Percentiles rank a stretch among this genome's conserved stretches.
Evolutionary conservation across 1,140 invertebrate genomes (phyloP).

Genomic region (Dinothrombium tinctorium): DNA sequence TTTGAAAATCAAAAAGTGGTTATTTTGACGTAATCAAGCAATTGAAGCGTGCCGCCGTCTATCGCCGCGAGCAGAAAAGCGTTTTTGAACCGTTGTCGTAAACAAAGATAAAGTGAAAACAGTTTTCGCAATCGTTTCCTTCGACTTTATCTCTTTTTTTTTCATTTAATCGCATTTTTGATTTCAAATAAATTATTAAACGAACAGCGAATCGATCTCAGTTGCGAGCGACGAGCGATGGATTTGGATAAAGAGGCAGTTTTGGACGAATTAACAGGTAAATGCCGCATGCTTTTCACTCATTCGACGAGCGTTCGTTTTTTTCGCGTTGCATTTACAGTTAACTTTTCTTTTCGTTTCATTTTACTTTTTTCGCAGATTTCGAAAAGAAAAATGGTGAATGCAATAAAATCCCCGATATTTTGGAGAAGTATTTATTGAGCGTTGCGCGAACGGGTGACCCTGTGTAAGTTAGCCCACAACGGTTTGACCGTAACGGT

Average conservation of each 20-base stretch:
- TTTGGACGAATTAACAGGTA: conserved; percentile 1
- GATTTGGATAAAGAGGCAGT: conserved; percentile 1
- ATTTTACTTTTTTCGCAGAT: conserved; percentile 22
- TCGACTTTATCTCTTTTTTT: no score
- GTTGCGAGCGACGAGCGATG: no score
- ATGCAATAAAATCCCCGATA: conserved; percentile 38
- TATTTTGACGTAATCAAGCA: no score
- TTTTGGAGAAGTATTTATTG: conserved; percentile 66
- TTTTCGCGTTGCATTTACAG: neutral
- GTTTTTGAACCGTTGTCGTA: no score
- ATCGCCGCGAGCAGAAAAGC: no score
- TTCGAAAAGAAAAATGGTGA: conserved; percentile 55
- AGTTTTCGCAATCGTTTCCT: no score
- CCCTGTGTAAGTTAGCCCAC: conserved; percentile 31
- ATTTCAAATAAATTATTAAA: no score
- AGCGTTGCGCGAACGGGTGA: conserved; percentile 82
- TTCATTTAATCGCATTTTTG: no score
- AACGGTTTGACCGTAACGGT: neutral
- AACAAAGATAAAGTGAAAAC: no score
- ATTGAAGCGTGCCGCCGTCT: no score
- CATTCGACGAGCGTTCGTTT: neutral
- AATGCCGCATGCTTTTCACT: neutral
- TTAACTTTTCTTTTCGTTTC: neutral
- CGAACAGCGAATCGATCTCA: no score
- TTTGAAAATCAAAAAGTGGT: no score